Evolutionary conservation across 2,797 vertebrate species (phyloP).

Genomic region (Cossypha caffra): DNA sequence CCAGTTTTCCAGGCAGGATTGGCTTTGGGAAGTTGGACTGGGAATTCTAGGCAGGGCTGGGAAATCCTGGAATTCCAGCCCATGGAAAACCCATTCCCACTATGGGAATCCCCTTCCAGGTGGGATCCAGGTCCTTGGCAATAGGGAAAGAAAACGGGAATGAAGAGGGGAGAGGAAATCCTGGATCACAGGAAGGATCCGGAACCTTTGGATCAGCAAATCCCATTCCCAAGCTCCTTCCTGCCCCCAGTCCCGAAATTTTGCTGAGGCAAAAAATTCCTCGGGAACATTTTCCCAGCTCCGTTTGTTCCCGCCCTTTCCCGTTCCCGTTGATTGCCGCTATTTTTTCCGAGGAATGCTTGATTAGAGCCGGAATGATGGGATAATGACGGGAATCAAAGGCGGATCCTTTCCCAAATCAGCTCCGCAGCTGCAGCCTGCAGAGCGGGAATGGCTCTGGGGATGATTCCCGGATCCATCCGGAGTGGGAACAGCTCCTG

Average conservation of each 20-base stretch:
- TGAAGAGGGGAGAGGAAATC: neutral
- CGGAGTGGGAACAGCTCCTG: too few relatives aligned
- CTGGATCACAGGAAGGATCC: accelerated
- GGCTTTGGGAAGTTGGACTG: neutral
- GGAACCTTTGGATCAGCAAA: neutral
- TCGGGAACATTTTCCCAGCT: neutral
- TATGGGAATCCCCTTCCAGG: accelerated
- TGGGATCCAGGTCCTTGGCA: neutral
- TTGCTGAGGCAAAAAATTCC: neutral
- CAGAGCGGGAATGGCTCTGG: neutral
- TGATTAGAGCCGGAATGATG: conserved; percentile 50
- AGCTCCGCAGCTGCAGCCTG: conserved; percentile 30
- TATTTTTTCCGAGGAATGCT: conserved; percentile 47
- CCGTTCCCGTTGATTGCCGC: conserved; percentile 46
- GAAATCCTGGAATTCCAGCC: neutral
- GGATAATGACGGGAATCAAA: conserved; percentile 39
- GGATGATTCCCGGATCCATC: neutral
- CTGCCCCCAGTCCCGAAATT: neutral
- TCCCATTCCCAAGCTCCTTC: neutral
- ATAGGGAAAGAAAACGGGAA: neutral
- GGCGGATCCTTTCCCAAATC: conserved; percentile 20
- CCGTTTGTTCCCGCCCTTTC: neutral
- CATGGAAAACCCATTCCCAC: neutral
- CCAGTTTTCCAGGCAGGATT: neutral
- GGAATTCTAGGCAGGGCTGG: neutral